These are phyloP conservation scores for Arothron firmamentum DNA, from an alignment of 2,113 vertebrate species.

Conservation along the genomic window DNA sequence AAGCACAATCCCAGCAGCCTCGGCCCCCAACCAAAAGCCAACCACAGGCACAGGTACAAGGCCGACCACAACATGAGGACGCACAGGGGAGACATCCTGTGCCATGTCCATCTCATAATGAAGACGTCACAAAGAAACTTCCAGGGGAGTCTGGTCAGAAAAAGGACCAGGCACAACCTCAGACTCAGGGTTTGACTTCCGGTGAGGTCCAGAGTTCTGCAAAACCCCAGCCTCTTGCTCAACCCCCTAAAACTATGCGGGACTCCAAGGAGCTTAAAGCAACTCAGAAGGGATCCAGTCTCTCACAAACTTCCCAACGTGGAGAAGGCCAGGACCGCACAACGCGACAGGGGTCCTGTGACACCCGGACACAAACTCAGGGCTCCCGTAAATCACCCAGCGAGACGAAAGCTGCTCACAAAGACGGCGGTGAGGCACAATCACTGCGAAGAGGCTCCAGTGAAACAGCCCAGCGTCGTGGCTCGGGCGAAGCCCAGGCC, in stretches of 20 bases:
- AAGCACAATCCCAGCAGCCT: conserved; percentile 40
- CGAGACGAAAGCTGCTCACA: conserved; percentile 40
- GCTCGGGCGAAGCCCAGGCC: conserved; percentile 50
- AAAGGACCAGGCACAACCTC: conserved; percentile 26
- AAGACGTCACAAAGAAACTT: conserved; percentile 22
- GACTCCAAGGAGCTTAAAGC: conserved; percentile 58
- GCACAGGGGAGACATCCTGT: conserved; percentile 27
- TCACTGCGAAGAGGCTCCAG: conserved; percentile 50
- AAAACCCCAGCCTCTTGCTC: conserved; percentile 48
- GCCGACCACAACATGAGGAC: conserved; percentile 9
- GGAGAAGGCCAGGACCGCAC: conserved; percentile 34
- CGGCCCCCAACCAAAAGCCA: conserved; percentile 29
- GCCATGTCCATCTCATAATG: conserved; percentile 24
- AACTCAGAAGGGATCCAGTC: conserved; percentile 28
- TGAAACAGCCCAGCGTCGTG: conserved; percentile 49
- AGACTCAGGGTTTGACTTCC: conserved; percentile 21
- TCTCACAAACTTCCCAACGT: conserved; percentile 36
- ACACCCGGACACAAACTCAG: conserved; percentile 51
- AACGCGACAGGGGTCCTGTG: conserved; percentile 41
- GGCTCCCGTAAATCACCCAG: conserved; percentile 47
- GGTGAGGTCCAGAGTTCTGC: conserved; percentile 37
- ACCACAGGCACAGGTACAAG: conserved; percentile 22
- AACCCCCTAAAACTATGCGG: conserved; percentile 22
- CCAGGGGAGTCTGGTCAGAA: conserved; percentile 18
- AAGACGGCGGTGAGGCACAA: conserved; percentile 42